Conservation (phyloP, 2,888 invertebrate genomes). For the Andrena hattorfiana region DNA sequence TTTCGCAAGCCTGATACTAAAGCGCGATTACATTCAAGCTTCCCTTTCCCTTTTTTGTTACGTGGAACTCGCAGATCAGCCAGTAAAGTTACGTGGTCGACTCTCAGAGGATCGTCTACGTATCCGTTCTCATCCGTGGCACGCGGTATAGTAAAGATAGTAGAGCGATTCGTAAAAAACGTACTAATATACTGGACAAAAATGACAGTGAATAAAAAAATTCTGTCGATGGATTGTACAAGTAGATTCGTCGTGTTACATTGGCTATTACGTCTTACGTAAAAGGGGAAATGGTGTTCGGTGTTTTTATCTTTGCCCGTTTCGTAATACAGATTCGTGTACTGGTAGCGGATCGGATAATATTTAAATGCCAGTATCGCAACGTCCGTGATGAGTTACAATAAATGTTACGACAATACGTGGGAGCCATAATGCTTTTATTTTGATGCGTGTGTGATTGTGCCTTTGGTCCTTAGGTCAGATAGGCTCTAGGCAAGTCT, state of each 20-base stretch:
- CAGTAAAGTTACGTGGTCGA: slow-evolving; percentile 48
- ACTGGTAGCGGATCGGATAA: slow-evolving; percentile 51
- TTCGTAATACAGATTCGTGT: slow-evolving; percentile 51
- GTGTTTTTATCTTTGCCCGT: slow-evolving; percentile 11
- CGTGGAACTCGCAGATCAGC: slow-evolving; percentile 5
- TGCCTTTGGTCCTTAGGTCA: slow-evolving; percentile 85
- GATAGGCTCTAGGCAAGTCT: slow-evolving; percentile 84
- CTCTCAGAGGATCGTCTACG: slow-evolving; percentile 20
- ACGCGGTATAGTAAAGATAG: slow-evolving; percentile 54
- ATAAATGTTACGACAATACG: slow-evolving; percentile 77
- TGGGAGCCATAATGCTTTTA: slow-evolving; percentile 81
- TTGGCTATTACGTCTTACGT: slow-evolving; percentile 22
- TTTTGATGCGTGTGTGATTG: slow-evolving; percentile 82
- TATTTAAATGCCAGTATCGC: slow-evolving; percentile 75
- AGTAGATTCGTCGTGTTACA: slow-evolving; percentile 40
- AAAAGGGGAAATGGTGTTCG: slow-evolving; percentile 41
- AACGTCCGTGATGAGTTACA: slow-evolving; percentile 72
- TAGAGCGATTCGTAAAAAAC: slow-evolving; percentile 56
- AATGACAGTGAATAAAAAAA: slow-evolving; percentile 58
- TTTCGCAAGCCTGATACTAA: background rate
- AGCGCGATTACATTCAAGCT: background rate
- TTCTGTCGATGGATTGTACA: slow-evolving; percentile 41
- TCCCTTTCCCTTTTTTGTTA: background rate
- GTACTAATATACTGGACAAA: slow-evolving; percentile 51
- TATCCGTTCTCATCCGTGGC: slow-evolving; percentile 26